Evolutionary conservation across 1,140 invertebrate species (phyloP).

Genomic region (Drosophila burlai): DNA sequence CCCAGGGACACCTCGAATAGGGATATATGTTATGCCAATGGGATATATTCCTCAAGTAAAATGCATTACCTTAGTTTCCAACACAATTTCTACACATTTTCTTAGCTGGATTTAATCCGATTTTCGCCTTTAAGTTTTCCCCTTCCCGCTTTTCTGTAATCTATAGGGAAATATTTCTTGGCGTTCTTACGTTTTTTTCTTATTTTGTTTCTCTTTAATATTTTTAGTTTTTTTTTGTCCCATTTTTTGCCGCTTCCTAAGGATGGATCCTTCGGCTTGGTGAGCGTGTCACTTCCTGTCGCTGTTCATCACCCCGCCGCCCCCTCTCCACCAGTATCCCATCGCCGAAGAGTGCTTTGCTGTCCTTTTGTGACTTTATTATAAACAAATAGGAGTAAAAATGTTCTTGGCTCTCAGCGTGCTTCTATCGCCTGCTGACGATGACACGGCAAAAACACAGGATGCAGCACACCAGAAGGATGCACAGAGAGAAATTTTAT

Average conservation of each 20-base stretch:
- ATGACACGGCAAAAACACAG: constrained; percentile 40
- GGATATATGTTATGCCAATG: constrained; percentile 2
- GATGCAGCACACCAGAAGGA: constrained; percentile 28
- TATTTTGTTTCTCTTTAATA: constrained; percentile 1
- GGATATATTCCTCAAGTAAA: background rate
- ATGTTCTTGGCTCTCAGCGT: constrained; percentile 44
- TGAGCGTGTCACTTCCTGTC: constrained; percentile 43
- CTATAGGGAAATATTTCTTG: constrained; percentile 13
- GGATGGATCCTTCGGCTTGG: constrained; percentile 30
- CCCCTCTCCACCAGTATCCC: constrained; percentile 11
- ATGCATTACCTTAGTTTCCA: background rate
- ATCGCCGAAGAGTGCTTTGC: constrained; percentile 39
- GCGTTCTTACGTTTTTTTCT: background rate
- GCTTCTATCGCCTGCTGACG: constrained; percentile 45
- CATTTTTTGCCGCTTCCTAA: constrained; percentile 10
- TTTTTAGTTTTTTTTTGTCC: background rate
- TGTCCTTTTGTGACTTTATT: constrained; percentile 52
- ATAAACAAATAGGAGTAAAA: constrained; percentile 52
- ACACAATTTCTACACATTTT: background rate
- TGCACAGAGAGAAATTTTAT: constrained; percentile 1
- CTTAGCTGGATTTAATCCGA: background rate
- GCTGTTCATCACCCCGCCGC: constrained; percentile 29
- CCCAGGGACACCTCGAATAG: constrained; percentile 5
- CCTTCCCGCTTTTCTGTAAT: background rate
- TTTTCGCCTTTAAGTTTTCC: constrained; percentile 7